Percentiles rank a stretch among this genome's conserved stretches.
These are phyloP conservation scores for Clarias macrocephalus DNA, from an alignment of 2,113 vertebrate genomes.

Conservation along the genomic window DNA sequence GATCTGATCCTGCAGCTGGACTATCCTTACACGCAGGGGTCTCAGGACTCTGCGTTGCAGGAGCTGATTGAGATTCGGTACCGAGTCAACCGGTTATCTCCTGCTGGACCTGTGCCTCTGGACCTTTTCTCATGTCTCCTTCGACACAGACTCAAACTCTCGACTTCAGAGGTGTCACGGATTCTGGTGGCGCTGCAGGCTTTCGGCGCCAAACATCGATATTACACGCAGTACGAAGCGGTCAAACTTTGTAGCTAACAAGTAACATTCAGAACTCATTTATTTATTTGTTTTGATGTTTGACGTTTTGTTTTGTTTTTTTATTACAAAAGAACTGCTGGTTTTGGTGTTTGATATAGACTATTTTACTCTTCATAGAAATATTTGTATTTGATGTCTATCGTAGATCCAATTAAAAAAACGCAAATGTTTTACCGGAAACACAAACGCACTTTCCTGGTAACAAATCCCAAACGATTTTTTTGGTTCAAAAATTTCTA, in stretches of 20 bases:
- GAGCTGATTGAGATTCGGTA: constrained; percentile 94
- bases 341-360: constrained; percentile 51
- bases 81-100: constrained; percentile 91
- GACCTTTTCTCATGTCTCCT: constrained; percentile 96
- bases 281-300: constrained; percentile 57
- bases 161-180: constrained; percentile 87
- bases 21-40: constrained; percentile 95
- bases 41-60: constrained; percentile 91
- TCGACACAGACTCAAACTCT: constrained; percentile 92
- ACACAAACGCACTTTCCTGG: constrained; percentile 3
- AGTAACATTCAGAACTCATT: constrained; percentile 30
- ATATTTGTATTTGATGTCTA: constrained; percentile 51
- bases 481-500: constrained; percentile 31
- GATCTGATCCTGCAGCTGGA: constrained; percentile 96
- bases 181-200: constrained; percentile 89
- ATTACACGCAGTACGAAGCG: constrained; percentile 82
- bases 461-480: constrained; percentile 26
- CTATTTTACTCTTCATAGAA: constrained; percentile 42
- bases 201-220: constrained; percentile 85
- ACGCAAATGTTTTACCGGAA: constrained; percentile 23
- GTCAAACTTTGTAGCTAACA: constrained; percentile 93
- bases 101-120: constrained; percentile 82
- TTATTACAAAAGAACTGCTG: constrained; percentile 23
- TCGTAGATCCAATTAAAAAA: constrained; percentile 38
- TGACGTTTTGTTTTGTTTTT: neutral